A percentile compares a stretch with the other conserved stretches of the same genome.
Conservation (phyloP, 2,113 vertebrate genomes). For the Microtus oregoni region DNA sequence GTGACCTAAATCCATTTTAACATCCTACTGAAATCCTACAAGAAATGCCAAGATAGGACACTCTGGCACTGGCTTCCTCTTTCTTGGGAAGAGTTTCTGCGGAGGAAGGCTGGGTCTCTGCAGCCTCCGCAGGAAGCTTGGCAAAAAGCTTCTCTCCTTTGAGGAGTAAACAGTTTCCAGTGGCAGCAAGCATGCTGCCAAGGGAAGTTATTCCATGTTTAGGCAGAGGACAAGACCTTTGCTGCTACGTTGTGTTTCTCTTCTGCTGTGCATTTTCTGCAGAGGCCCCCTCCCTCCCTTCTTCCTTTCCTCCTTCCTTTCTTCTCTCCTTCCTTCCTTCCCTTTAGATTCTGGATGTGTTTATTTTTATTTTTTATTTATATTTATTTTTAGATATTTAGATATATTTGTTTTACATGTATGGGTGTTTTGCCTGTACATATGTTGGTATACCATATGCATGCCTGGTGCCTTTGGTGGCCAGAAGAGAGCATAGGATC, state of each 20-base stretch:
- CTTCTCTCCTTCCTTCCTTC: not conserved
- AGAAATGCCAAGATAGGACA: conserved; percentile 26
- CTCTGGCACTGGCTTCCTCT: not conserved
- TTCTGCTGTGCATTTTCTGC: conserved; percentile 35
- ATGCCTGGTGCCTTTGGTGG: not conserved
- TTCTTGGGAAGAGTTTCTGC: conserved; percentile 39
- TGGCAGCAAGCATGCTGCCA: conserved; percentile 18
- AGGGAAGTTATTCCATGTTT: conserved; percentile 49
- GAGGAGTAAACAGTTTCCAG: conserved; percentile 58
- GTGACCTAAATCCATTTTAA: conserved; percentile 38
- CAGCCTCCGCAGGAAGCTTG: conserved; percentile 28
- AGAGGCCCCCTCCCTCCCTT: too few species aligned
- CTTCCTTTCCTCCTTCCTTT: not conserved
- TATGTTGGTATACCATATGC: too few species aligned
- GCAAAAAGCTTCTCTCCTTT: conserved; percentile 56
- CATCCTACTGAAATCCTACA: conserved; percentile 6
- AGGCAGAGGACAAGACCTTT: conserved; percentile 16
- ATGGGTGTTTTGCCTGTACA: not conserved
- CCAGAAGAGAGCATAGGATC: not conserved
- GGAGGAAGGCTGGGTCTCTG: conserved; percentile 12
- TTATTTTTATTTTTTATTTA: not conserved
- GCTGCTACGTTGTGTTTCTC: conserved; percentile 53
- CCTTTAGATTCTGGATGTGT: not conserved
- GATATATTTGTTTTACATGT: not conserved
- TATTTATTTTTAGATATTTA: not conserved